Conservation (phyloP, 2,113 vertebrate species). For the Orthonyx spaldingii region DNA sequence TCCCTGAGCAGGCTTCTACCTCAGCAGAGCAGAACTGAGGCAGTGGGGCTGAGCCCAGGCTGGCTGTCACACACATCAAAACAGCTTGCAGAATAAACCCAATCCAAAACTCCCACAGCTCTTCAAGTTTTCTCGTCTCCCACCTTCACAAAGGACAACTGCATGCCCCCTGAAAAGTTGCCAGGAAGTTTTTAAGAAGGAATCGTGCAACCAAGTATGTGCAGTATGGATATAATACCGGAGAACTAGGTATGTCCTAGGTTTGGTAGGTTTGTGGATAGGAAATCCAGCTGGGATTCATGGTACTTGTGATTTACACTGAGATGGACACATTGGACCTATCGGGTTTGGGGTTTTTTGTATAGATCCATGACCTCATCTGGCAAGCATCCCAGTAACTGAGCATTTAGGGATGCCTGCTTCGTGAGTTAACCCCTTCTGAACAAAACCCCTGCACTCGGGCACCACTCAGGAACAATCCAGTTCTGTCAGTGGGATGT, state of each 20-base stretch:
- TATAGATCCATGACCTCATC: neutral
- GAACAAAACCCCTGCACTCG: neutral
- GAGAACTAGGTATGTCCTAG: accelerated
- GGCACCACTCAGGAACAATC: neutral
- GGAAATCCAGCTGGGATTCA: neutral
- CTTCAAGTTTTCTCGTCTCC: neutral
- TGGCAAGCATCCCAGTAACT: neutral
- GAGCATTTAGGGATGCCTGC: neutral
- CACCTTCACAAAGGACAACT: neutral
- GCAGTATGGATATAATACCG: neutral
- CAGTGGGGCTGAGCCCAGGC: neutral
- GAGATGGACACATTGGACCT: neutral
- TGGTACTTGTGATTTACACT: neutral
- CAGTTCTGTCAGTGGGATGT: neutral
- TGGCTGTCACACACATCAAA: neutral
- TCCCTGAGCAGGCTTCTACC: neutral
- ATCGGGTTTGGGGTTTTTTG: neutral
- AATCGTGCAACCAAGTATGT: neutral
- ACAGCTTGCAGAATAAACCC: neutral
- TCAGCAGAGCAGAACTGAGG: neutral
- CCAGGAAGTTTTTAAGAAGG: neutral
- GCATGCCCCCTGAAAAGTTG: neutral
- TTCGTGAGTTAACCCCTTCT: neutral
- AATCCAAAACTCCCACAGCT: neutral
- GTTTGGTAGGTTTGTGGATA: neutral